Evolutionary conservation across 2,113 vertebrate genomes (phyloP).

Genomic region (Carassius gibelio): DNA sequence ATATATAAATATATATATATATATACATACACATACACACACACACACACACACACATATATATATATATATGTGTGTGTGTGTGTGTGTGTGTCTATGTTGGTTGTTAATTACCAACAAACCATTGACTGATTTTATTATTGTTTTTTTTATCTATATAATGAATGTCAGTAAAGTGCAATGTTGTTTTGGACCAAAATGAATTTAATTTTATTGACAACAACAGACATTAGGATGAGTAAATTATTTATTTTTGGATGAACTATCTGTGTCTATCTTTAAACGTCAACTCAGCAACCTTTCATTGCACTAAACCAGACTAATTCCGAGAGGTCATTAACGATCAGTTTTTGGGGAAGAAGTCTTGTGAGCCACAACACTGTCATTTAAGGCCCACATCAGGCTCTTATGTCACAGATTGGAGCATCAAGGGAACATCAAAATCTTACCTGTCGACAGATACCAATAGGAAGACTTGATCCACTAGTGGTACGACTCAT

Average conservation of each 20-base stretch:
- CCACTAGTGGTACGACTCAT: slow-evolving; percentile 87
- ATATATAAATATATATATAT: too few species aligned
- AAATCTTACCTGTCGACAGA: slow-evolving; percentile 80
- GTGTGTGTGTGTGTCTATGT: not conserved
- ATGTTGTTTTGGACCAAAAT: not conserved
- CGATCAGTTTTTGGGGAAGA: not conserved
- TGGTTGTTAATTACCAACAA: not conserved
- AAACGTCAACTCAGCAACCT: not conserved
- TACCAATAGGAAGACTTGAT: slow-evolving; percentile 83
- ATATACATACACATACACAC: too few species aligned
- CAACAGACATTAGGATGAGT: not conserved
- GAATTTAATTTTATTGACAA: not conserved
- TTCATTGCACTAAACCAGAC: not conserved
- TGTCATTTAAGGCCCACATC: not conserved
- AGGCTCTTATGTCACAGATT: not conserved
- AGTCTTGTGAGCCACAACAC: not conserved
- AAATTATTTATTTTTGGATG: not conserved
- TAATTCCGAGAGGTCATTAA: not conserved
- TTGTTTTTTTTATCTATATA: not conserved
- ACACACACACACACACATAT: too few species aligned
- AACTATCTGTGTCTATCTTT: not conserved
- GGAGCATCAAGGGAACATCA: not conserved
- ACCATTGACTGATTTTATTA: not conserved
- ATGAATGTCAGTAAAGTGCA: not conserved
- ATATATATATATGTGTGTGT: not conserved